Evolutionary conservation across 2,797 vertebrate species (phyloP), one percentile per base, ranked within the genome.

Genomic region (Jordanella pulchra): DNA sequence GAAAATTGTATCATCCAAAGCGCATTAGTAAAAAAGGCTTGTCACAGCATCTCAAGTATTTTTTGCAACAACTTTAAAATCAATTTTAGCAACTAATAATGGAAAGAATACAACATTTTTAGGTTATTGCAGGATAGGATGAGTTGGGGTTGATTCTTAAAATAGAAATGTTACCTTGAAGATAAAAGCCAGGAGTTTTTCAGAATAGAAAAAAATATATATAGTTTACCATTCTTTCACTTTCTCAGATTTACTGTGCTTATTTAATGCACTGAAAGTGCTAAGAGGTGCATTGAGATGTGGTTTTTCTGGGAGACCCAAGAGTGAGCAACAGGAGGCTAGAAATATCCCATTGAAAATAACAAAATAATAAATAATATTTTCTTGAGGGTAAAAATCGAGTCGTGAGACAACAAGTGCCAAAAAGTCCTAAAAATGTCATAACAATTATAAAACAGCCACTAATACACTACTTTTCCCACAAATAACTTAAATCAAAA

Each of bases 51-150:
- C 60, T 63, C 2, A 4, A 7, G 32, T n/a, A 14, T 6, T 13
- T 39, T 63, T 42, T 42, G 32, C 35, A 42, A 7, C 10, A 63
- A 4, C 7, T 42, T 42, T 25, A 21, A 58, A 32, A 50, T 81
- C 69, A 1, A 50, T 72, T 63, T 76, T 63, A 28, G 76, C 35
- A 68, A 76, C 56, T 67, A 75, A 55, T 72, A 70, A 69, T 39
- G 48, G 60, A 71, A 25, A 42, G 30, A 27, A 55, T 83, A 56
- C 51, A 77, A 71, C 25, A 25, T 32, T 18, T 18, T 64, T 45
- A 25, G 35, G 35, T 42, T 63, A 42, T 14, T 42, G 60, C 60
- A 42, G 58, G 58, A 61, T n/a, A 7, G 23, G 21, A 35, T 2
- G 2, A 11, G 58, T 61, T 61, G 58, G 4, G 56, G 30, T 30